phyloP scores from a whole-genome alignment of 2,113 vertebrate genomes.

The Pithys albifrons region DNA sequence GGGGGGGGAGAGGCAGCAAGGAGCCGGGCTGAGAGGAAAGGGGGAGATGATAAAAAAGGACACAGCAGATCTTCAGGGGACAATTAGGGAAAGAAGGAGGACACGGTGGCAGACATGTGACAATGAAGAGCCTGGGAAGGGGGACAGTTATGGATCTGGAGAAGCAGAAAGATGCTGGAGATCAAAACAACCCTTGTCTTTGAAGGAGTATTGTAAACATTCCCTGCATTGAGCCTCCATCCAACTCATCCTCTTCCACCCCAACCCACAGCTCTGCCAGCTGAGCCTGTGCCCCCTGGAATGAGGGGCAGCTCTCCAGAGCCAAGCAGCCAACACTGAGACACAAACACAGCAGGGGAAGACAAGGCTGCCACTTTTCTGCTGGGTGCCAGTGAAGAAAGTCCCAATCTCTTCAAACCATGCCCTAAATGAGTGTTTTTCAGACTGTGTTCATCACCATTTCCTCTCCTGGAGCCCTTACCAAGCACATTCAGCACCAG shows the following conservation, averaged over 20 bases:
- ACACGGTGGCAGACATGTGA: neutral
- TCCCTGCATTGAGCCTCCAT: accelerated
- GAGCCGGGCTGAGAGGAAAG: neutral
- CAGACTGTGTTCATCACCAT: neutral
- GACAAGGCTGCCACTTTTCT: neutral
- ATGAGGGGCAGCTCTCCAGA: accelerated
- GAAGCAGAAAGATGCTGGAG: neutral
- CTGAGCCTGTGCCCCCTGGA: neutral
- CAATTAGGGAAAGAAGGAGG: neutral
- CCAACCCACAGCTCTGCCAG: neutral
- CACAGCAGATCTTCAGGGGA: neutral
- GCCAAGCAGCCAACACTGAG: neutral
- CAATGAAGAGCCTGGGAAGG: neutral
- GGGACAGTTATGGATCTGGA: neutral
- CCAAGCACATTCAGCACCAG: neutral
- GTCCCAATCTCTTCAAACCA: neutral
- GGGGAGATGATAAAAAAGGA: neutral
- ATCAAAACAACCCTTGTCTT: neutral
- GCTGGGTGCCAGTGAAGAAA: neutral
- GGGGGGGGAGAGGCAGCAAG: neutral
- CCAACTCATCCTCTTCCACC: neutral
- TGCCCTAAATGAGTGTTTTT: neutral
- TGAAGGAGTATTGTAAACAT: neutral
- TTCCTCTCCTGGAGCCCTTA: neutral
- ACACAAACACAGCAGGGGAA: neutral